Evolutionary conservation across 2,888 invertebrate genomes (phyloP), one percentile per base, ranked within the genome.

Genomic region (Iselma pallidipennis): DNA sequence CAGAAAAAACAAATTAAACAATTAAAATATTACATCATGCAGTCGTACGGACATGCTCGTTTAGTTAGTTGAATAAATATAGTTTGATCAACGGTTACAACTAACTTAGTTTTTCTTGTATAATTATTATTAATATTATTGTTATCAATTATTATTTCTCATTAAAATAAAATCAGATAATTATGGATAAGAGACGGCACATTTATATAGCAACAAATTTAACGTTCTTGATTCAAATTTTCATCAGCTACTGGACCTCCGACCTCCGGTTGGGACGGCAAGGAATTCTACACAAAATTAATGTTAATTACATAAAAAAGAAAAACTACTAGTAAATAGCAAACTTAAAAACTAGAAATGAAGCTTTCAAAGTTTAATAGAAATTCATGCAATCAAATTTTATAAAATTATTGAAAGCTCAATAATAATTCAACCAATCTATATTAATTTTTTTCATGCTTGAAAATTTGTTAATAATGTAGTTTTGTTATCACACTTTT

Each of bases 171-270:
- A 45, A 45, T 31, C 23, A 57, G 63, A 55, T 51, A 51, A 57
- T 59, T 67, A 50, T 53, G 48, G 33, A 37, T 58, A 67, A 59
- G n/a, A 63, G 65, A 68, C 61, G 65, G 65, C 54, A 63, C 54
- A 60, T 66, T 33, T 66, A 59, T 62, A 37, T 64, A 63, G 58
- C 55, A 63, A 56, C 50, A 48, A 60, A 33, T 65, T 71, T 75
- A 77, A 83, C 83, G 85, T 78, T 86, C 85, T 77, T 89, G 87
- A 83, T 90, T 90, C 83, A 90, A 85, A 84, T 90, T 90, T 81
- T 89, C 90, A 80, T 91, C 91, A 73, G 89, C 86, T 76, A 88
- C 87, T 78, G 87, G 87, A 77, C 76, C 76, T 71, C 75, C 73
- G 59, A 74, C 76, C 71, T 81, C 81, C 65, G 77, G 76, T 69